Conservation (phyloP, 53 echinoderm and acorn worm genomes). For the Holothuria leucospilota region DNA sequence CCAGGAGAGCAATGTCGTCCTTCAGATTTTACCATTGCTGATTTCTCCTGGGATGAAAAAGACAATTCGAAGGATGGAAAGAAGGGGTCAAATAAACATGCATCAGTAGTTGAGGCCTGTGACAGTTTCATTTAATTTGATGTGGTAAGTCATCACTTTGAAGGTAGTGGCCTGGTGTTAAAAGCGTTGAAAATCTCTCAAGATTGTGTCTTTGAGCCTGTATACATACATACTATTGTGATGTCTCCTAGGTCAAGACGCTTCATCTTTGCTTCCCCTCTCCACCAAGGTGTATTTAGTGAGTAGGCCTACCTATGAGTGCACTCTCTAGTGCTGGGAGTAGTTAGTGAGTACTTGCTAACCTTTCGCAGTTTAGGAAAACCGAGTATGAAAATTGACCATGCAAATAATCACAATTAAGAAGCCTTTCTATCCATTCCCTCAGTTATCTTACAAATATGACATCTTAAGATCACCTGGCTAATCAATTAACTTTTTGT, state of each 20-base stretch:
- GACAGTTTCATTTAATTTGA: conserved; percentile 14
- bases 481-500: conserved; percentile 6
- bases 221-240: no score
- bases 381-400: conserved; percentile 16
- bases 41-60: conserved; percentile 17
- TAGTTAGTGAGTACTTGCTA: conserved; percentile 1
- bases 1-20: neutral
- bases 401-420: conserved; percentile 9
- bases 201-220: no score
- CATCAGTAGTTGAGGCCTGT: conserved; percentile 20
- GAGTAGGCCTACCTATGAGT: no score
- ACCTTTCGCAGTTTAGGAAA: conserved; percentile 18
- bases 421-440: conserved; percentile 24
- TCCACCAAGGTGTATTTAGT: no score
- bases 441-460: neutral
- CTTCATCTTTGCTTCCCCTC: no score
- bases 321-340: neutral
- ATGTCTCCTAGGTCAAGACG: no score
- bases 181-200: no score
- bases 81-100: conserved; percentile 22
- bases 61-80: conserved; percentile 19
- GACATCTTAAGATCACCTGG: no score
- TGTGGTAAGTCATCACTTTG: conserved; percentile 18
- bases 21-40: conserved; percentile 17
- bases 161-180: neutral